A percentile compares a stretch with the other conserved stretches of the same genome.
These are phyloP conservation scores for Zaprionus obscuricornis DNA, from an alignment of 2,888 invertebrate genomes.

Conservation along the genomic window DNA sequence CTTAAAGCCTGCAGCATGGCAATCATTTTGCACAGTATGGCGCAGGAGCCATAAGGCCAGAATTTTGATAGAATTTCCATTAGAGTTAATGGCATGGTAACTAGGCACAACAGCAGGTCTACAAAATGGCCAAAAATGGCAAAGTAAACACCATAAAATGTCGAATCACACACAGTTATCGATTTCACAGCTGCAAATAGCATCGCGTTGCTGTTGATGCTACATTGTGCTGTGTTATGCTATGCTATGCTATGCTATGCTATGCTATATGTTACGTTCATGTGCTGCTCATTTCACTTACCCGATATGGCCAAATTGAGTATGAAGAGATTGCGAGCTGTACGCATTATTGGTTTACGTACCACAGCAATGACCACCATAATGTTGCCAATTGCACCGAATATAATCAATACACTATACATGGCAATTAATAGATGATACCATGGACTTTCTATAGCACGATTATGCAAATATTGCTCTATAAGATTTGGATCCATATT, in stretches of 20 bases:
- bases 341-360: conserved; percentile 94
- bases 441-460: conserved; percentile 88
- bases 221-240: too few species aligned
- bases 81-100: conserved; percentile 95
- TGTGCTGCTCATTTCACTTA: too few species aligned
- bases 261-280: too few species aligned
- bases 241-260: too few species aligned
- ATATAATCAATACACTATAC: conserved; percentile 90
- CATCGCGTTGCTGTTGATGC: too few species aligned
- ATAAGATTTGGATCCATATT: conserved; percentile 69
- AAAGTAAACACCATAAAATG: conserved; percentile 10
- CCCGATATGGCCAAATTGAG: conserved; percentile 92
- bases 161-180: too few species aligned
- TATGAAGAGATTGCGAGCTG: conserved; percentile 96
- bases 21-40: conserved; percentile 92
- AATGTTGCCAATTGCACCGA: conserved; percentile 93
- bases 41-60: conserved; percentile 92
- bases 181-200: too few species aligned
- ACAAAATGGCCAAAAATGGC: conserved; percentile 33
- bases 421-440: conserved; percentile 87
- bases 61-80: conserved; percentile 93
- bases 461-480: conserved; percentile 87
- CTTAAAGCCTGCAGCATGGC: conserved; percentile 94
- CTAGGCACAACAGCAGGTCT: conserved; percentile 93
- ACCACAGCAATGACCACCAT: conserved; percentile 92